Percentiles rank a stretch among this genome's conserved stretches.
phyloP scores from a whole-genome alignment of 2,113 vertebrate species.

The Gobius niger region DNA sequence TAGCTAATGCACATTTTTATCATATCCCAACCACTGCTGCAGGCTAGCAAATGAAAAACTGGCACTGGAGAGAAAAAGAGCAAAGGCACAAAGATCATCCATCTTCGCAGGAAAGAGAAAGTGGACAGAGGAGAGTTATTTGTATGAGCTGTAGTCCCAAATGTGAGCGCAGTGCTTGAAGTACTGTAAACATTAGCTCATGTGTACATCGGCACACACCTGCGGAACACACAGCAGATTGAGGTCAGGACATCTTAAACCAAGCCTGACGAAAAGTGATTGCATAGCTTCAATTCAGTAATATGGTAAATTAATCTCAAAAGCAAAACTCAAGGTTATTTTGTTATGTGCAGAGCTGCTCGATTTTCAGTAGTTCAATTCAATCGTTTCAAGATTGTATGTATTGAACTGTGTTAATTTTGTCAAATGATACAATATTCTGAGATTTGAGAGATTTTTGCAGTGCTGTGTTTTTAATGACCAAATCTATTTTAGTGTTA shows the following conservation, averaged over 20 bases:
- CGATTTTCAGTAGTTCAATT: no score
- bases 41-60: conserved; percentile 77
- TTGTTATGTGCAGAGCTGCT: neutral
- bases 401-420: no score
- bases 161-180: conserved; percentile 30
- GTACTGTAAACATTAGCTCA: conserved; percentile 20
- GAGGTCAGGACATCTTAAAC: conserved; percentile 69
- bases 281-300: conserved; percentile 57
- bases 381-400: no score
- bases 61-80: conserved; percentile 70
- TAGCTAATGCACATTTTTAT: conserved; percentile 55
- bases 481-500: no score
- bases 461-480: no score
- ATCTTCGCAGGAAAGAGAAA: conserved; percentile 79
- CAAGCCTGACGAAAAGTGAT: conserved; percentile 66
- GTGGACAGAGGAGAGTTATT: conserved; percentile 47
- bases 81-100: conserved; percentile 75
- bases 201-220: conserved; percentile 33
- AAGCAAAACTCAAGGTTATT: neutral
- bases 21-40: conserved; percentile 52
- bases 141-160: conserved; percentile 41
- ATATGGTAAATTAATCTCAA: conserved; percentile 18
- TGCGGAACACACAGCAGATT: conserved; percentile 72
- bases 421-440: no score
- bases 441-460: no score